Percentiles rank a stretch among this genome's conserved stretches.
Evolutionary conservation across 2,113 vertebrate genomes (phyloP).

Genomic region (Egretta garzetta): DNA sequence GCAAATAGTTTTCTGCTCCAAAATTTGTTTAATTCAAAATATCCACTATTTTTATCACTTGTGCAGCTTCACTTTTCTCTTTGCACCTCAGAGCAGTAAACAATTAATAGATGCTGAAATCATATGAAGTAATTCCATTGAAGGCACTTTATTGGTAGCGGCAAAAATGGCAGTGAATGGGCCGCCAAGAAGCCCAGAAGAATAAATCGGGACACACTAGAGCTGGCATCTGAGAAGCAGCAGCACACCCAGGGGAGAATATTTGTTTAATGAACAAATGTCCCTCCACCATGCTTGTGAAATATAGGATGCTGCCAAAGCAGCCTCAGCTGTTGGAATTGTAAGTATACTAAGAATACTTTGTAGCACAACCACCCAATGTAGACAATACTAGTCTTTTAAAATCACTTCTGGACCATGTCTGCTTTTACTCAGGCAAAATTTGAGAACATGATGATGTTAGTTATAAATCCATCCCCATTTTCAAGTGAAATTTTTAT

Average conservation of each 20-base stretch:
- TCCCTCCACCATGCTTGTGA: background rate
- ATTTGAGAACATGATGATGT: background rate
- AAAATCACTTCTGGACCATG: background rate
- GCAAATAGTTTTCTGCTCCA: background rate
- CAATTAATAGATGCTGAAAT: background rate
- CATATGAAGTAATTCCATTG: background rate
- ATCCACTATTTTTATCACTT: background rate
- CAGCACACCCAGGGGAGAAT: background rate
- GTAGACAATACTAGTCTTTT: background rate
- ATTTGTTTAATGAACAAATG: background rate
- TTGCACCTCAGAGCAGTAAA: background rate
- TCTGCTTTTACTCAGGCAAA: background rate
- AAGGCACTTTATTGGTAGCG: background rate
- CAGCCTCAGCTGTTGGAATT: background rate
- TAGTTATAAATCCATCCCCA: background rate
- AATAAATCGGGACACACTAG: background rate
- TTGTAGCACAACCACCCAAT: background rate
- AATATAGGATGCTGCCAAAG: background rate
- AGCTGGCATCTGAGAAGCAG: background rate
- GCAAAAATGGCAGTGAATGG: background rate
- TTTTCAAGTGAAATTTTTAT: background rate
- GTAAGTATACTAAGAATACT: background rate
- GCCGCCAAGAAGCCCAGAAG: background rate
- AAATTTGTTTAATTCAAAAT: background rate
- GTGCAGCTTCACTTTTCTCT: background rate